phyloP scores from a whole-genome alignment of 2,113 vertebrate species.

The Rousettus leschenaultii region DNA sequence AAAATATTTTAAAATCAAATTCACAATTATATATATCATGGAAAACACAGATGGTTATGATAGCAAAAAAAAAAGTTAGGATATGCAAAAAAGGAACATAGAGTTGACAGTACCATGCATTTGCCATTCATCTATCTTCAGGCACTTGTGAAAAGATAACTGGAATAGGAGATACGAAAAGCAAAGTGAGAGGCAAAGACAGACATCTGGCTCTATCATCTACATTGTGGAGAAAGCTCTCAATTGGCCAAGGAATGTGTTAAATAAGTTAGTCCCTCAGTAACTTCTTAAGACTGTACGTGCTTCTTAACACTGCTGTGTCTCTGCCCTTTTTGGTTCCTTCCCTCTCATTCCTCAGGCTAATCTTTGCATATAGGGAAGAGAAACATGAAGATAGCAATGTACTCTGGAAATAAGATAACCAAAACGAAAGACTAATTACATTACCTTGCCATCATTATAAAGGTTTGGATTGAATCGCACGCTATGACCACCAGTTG shows the following conservation, averaged over 20 bases:
- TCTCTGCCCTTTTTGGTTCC: neutral
- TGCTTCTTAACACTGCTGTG: neutral
- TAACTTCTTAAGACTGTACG: neutral
- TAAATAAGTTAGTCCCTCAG: neutral
- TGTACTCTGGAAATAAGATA: neutral
- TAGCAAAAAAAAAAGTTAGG: neutral
- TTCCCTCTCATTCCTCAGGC: neutral
- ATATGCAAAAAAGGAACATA: neutral
- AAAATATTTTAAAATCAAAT: slow-evolving; percentile 3
- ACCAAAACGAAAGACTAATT: neutral
- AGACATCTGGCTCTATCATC: neutral
- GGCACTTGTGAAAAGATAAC: neutral
- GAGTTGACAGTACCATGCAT: neutral
- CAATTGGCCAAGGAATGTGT: neutral
- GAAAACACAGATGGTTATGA: neutral
- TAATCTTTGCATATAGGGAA: neutral
- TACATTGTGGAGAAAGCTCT: neutral
- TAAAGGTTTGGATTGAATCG: slow-evolving; percentile 99
- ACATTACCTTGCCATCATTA: slow-evolving; percentile 96
- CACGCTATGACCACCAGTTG: slow-evolving; percentile 97
- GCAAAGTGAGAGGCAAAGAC: neutral
- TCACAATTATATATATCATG: neutral
- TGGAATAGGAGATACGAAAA: neutral
- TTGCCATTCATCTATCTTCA: neutral
- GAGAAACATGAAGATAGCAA: neutral